A percentile compares a stretch with the other conserved stretches of the same genome.
These are phyloP conservation scores for Tribolium castaneum DNA, from an alignment of 1,140 invertebrate genomes.

Conservation along the genomic window DNA sequence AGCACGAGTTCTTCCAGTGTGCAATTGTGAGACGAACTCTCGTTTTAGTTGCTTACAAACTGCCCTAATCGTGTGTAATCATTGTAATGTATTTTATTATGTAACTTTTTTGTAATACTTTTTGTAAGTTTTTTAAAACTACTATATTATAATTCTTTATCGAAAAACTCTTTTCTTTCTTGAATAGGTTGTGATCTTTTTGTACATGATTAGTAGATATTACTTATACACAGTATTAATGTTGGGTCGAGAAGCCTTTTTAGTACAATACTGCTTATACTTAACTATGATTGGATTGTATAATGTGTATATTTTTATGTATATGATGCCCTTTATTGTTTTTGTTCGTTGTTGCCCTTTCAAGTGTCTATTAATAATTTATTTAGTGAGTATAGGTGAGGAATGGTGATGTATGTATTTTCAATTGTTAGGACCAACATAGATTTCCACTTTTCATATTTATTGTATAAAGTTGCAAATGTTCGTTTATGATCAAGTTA, in stretches of 20 bases:
- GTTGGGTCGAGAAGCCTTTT: slow-evolving; percentile 40
- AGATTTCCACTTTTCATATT: slow-evolving; percentile 61
- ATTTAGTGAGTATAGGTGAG: slow-evolving; percentile 46
- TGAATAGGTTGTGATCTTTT: slow-evolving; percentile 51
- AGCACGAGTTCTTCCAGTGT: slow-evolving; percentile 63
- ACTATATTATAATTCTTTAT: slow-evolving; percentile 17
- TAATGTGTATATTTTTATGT: slow-evolving; percentile 53
- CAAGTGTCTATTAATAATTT: slow-evolving; percentile 51
- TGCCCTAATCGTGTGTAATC: slow-evolving; percentile 27
- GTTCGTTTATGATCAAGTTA: slow-evolving; percentile 32
- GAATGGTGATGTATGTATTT: slow-evolving; percentile 50
- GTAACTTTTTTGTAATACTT: slow-evolving; percentile 34
- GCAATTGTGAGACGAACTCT: slow-evolving; percentile 60
- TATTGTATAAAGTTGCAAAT: slow-evolving; percentile 57
- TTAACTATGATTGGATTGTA: slow-evolving; percentile 40
- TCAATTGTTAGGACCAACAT: slow-evolving; percentile 59
- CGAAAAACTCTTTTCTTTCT: slow-evolving; percentile 43
- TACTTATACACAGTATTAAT: slow-evolving; percentile 54
- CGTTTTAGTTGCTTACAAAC: slow-evolving; percentile 47
- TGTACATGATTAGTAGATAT: slow-evolving; percentile 45
- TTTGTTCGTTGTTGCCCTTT: slow-evolving; percentile 52
- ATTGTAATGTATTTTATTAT: slow-evolving; percentile 31
- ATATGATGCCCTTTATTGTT: slow-evolving; percentile 45
- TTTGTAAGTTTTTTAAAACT: slow-evolving; percentile 27
- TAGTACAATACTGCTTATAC: slow-evolving; percentile 46